A percentile compares a stretch with the other conserved stretches of the same genome.
These are phyloP conservation scores for Gari tellinella DNA, from an alignment of 2,888 invertebrate genomes.

Conservation along the genomic window DNA sequence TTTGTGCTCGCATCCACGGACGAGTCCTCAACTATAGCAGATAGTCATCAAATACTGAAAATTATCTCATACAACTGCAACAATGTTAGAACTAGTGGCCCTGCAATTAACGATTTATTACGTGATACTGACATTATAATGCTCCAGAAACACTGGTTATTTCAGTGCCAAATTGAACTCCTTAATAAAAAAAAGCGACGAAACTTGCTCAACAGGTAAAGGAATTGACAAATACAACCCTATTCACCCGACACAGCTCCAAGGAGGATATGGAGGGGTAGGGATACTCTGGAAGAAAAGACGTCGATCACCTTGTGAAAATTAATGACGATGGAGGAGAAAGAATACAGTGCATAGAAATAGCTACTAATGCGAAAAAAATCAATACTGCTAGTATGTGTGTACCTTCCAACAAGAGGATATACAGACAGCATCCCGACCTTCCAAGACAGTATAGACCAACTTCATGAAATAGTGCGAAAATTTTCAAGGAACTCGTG, in stretches of 20 bases:
- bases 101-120: slow-evolving; percentile 8
- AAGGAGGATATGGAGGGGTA: slow-evolving; percentile 24
- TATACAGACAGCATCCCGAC: neutral
- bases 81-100: slow-evolving; percentile 20
- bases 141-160: slow-evolving; percentile 26
- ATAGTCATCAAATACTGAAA: neutral
- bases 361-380: neutral
- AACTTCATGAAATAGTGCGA: slow-evolving; percentile 9
- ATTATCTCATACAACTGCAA: slow-evolving; percentile 19
- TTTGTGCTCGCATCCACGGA: too few species aligned
- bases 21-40: too few species aligned
- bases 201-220: slow-evolving; percentile 9
- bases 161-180: slow-evolving; percentile 10
- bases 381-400: slow-evolving; percentile 12
- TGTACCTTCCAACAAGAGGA: slow-evolving; percentile 23
- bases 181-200: slow-evolving; percentile 7
- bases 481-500: slow-evolving; percentile 12
- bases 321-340: slow-evolving; percentile 5
- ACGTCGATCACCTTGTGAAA: slow-evolving; percentile 21
- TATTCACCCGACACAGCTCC: slow-evolving; percentile 17
- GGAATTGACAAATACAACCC: slow-evolving; percentile 13
- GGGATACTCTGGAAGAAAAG: slow-evolving; percentile 29
- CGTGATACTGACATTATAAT: slow-evolving; percentile 16
- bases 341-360: slow-evolving; percentile 25
- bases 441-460: slow-evolving; percentile 19